Base-by-base conservation (phyloP, 2,113 vertebrate species). In the Circaetus gallicus region DNA sequence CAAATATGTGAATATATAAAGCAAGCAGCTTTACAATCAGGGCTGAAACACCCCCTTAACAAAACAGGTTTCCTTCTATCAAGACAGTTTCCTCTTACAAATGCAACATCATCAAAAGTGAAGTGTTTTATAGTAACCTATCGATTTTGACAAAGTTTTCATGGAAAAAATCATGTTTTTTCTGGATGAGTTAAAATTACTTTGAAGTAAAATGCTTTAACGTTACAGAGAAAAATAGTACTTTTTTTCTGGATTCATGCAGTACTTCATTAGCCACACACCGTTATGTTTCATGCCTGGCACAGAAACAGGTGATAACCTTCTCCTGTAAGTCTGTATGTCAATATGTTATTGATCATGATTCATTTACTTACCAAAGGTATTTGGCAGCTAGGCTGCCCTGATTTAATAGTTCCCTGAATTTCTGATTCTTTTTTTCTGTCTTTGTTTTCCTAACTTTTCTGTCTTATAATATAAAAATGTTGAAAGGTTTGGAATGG, bases 401-500 rank as follows among this genome's bases (percentile, higher is more conserved):
- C 71, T 95, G 69, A 95, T 96, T 95, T 97, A 97, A 96, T 89
- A 94, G 89, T 96, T 96, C 96, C 89, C 80, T 97, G 95, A 93
- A 90, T 90, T 97, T 95, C 71, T 67, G 74, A 78, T 93, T 84
- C 63, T 92, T 96, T 90, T 72, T 93, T 89, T 83, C 42, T 42
- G 24, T 93, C 95, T 97, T 97, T 90, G 83, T 95, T 97, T 94
- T 94, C 86, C 38, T 92, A 95, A 97, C 93, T 95, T 97, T 91
- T 95, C 88, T 95, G 85, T 93, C 93, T 97, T 97, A 69, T 80
- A 96, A 93, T 92, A 91, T 89, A 87, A 96, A 96, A 82, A 82
- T 0, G 36, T 80, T 95, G 96, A 92, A 98, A 97, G 85, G 63
- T 91, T 95, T 97, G 82, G 82, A 97, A 91, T 0, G 1, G 83